Evolutionary conservation across 2,888 invertebrate genomes (phyloP).

Genomic region (Syrphus vitripennis): DNA sequence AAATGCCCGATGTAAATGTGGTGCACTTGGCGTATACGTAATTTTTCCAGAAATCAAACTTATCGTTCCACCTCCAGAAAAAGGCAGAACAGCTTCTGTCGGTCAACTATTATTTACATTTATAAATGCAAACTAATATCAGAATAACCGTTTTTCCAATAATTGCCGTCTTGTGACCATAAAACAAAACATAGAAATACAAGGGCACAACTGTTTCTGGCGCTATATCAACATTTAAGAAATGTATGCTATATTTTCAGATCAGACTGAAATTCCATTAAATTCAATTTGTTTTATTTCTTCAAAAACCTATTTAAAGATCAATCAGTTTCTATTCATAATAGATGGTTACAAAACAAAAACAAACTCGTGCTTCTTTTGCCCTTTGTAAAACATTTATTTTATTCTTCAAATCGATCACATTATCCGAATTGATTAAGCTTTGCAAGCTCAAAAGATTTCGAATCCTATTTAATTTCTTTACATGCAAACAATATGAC

Average conservation of each 20-base stretch:
- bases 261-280: background rate
- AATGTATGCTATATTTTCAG: background rate
- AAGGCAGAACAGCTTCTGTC: too few species aligned
- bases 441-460: background rate
- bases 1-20: too few species aligned
- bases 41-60: too few species aligned
- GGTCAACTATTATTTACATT: too few species aligned
- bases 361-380: background rate
- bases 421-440: background rate
- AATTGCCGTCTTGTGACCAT: too few species aligned
- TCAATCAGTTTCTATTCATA: background rate
- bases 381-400: background rate
- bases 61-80: too few species aligned
- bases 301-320: slow-evolving; percentile 5
- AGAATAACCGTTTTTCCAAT: too few species aligned
- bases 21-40: too few species aligned
- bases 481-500: slow-evolving; percentile 1
- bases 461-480: slow-evolving; percentile 11
- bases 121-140: too few species aligned
- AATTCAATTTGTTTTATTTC: background rate
- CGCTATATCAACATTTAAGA: background rate
- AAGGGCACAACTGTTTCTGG: too few species aligned
- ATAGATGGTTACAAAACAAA: too few species aligned
- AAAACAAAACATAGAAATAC: too few species aligned
- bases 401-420: background rate